phyloP scores from a whole-genome alignment of 2,888 invertebrate species.

The Eilema sororculum region DNA sequence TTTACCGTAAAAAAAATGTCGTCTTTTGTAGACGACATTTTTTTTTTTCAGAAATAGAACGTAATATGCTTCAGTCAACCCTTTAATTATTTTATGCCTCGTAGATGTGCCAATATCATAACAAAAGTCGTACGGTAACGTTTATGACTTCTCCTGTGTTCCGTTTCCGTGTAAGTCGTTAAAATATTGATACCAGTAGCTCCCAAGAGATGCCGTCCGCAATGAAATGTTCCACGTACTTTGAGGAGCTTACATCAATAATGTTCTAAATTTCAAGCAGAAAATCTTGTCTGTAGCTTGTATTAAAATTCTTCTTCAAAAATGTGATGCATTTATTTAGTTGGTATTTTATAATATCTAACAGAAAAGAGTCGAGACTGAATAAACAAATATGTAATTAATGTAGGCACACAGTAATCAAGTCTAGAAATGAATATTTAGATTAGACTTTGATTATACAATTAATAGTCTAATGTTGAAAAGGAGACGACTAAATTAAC shows the following conservation, averaged over 20 bases:
- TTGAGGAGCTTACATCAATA: not conserved
- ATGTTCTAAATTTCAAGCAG: not conserved
- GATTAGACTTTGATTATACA: not conserved
- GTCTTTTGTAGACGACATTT: no score
- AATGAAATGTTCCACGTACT: conserved; percentile 25
- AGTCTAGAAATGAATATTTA: no score
- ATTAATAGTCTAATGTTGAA: not conserved
- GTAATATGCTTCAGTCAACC: not conserved
- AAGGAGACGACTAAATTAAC: not conserved
- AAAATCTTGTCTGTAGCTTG: not conserved
- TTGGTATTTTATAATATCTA: not conserved
- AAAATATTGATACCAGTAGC: conserved; percentile 37
- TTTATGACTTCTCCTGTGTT: conserved; percentile 28
- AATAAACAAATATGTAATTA: not conserved
- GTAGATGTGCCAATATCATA: not conserved
- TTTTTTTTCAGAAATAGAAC: no score
- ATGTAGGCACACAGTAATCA: no score
- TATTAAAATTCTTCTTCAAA: not conserved
- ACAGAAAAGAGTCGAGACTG: not conserved
- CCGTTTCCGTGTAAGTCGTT: conserved; percentile 25
- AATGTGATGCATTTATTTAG: not conserved
- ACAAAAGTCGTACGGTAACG: not conserved
- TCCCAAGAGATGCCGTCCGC: conserved; percentile 29
- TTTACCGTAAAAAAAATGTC: no score
- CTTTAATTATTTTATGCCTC: not conserved